phyloP scores from a whole-genome alignment of 2,797 vertebrate species.

The Salmo trutta region DNA sequence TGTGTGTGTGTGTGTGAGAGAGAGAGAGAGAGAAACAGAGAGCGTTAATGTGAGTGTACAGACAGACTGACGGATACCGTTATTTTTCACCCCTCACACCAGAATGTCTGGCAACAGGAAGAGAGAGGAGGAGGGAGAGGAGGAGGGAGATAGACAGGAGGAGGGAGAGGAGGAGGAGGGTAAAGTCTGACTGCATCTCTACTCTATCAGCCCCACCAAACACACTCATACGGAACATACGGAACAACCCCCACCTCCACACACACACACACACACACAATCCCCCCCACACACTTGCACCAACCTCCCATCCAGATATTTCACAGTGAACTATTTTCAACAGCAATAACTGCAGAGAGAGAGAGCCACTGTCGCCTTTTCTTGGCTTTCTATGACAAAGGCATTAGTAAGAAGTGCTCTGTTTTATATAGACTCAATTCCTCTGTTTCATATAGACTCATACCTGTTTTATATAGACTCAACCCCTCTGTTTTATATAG shows the following conservation, averaged over 20 bases:
- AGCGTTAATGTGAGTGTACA: not conserved
- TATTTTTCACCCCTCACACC: constrained; percentile 6
- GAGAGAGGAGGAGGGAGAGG: not conserved
- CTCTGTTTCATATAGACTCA: too few species aligned
- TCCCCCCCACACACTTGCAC: not conserved
- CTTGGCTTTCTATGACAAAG: too few species aligned
- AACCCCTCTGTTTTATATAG: too few species aligned
- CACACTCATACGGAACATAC: not conserved
- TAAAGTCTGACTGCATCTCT: not conserved
- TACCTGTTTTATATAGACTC: too few species aligned
- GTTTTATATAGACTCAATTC: too few species aligned
- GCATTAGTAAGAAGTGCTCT: too few species aligned
- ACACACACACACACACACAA: not conserved
- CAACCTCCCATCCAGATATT: not conserved
- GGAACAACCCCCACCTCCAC: not conserved
- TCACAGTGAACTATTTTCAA: not conserved
- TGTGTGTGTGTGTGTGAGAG: not conserved
- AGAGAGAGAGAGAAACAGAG: not conserved
- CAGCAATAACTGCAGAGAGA: not conserved
- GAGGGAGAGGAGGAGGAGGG: not conserved
- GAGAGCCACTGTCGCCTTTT: not conserved
- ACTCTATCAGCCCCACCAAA: constrained; percentile 3
- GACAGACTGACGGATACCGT: constrained; percentile 10
- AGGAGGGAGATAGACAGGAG: not conserved
- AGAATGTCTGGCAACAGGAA: constrained; percentile 13